Conservation (phyloP, 1,140 invertebrate genomes). For the Drosophila ficusphila region DNA sequence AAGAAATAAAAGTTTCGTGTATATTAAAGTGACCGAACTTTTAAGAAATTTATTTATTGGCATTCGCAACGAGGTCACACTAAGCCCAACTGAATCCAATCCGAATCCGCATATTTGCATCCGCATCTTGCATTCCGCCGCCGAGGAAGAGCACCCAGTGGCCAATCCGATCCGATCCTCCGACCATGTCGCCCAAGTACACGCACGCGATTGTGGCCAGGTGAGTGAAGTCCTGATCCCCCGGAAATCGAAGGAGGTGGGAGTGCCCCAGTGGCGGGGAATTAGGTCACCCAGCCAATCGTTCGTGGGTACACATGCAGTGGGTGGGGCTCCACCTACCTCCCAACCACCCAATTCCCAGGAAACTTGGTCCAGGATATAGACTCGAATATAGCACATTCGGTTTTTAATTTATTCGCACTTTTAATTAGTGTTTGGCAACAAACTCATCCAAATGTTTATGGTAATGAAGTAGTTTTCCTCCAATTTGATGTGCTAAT, state of each 20-base stretch:
- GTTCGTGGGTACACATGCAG: constrained; percentile 27
- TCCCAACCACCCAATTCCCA: background rate
- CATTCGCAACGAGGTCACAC: constrained; percentile 1
- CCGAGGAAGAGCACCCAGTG: constrained; percentile 15
- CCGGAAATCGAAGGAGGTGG: constrained; percentile 1
- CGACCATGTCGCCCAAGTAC: constrained; percentile 67
- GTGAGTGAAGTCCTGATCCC: constrained; percentile 31
- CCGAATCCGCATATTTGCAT: constrained; percentile 16
- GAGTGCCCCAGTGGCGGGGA: constrained; percentile 13
- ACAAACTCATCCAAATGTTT: too few relatives aligned
- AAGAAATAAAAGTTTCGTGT: too few relatives aligned
- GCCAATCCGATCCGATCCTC: constrained; percentile 26
- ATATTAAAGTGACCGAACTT: background rate
- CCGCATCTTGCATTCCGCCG: constrained; percentile 1
- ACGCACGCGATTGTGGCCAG: constrained; percentile 78
- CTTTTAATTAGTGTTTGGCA: background rate
- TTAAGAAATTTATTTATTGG: background rate
- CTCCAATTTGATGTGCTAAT: too few relatives aligned
- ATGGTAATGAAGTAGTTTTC: too few relatives aligned
- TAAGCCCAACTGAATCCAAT: constrained; percentile 19
- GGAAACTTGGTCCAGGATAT: background rate
- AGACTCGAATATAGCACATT: background rate
- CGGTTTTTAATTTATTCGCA: background rate
- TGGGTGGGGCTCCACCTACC: constrained; percentile 18
- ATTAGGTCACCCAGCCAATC: constrained; percentile 21